Conservation (phyloP, 2,888 invertebrate genomes). For the Chydorus sphaericus region DNA sequence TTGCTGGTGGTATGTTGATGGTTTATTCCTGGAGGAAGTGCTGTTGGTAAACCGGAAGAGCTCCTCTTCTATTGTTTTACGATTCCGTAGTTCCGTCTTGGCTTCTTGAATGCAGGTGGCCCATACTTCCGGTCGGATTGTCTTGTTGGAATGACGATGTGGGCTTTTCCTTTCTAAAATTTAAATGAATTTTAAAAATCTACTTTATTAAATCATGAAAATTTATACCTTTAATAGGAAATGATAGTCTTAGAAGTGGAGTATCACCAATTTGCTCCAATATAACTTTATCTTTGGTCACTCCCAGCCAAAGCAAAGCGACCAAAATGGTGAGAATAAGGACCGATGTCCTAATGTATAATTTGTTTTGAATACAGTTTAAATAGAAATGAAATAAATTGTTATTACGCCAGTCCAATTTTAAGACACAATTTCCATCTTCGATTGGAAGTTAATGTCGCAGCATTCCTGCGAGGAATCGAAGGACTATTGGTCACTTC, state of each 20-base stretch:
- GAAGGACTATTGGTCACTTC: not conserved
- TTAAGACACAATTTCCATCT: not conserved
- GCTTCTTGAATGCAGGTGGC: not conserved
- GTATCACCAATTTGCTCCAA: not conserved
- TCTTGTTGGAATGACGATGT: not conserved
- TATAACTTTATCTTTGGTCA: too few relatives aligned
- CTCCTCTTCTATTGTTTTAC: not conserved
- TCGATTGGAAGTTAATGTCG: too few relatives aligned
- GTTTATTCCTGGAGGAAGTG: not conserved
- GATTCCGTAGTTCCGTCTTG: not conserved
- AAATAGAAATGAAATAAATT: not conserved
- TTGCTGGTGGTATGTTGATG: not conserved
- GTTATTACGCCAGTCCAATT: not conserved
- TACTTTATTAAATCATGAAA: too few relatives aligned
- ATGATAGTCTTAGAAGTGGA: not conserved
- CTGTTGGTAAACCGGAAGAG: not conserved
- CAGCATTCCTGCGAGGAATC: too few relatives aligned
- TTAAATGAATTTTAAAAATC: too few relatives aligned
- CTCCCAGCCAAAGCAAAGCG: not conserved
- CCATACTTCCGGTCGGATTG: not conserved
- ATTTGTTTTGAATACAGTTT: too few relatives aligned
- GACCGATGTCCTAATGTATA: not conserved
- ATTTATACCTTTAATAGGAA: not conserved
- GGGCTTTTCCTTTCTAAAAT: not conserved
- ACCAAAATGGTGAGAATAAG: not conserved